Percentiles rank a stretch among this genome's conserved stretches.
phyloP scores from a whole-genome alignment of 2,888 invertebrate species.

The Julus scanicus region DNA sequence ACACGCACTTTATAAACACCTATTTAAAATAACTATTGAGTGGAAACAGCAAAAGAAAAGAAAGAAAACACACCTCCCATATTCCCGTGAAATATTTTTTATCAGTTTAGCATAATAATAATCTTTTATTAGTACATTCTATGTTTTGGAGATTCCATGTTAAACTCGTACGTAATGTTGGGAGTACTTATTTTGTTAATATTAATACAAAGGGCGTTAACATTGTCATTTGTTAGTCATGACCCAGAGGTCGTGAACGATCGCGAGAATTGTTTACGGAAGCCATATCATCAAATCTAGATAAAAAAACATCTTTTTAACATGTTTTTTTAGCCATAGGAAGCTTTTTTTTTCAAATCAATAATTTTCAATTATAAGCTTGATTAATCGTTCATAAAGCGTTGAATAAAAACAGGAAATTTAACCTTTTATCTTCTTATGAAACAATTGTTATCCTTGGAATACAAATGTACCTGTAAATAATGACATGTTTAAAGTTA shows the following conservation, averaged over 20 bases:
- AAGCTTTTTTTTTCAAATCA: not conserved
- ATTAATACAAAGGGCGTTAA: not conserved
- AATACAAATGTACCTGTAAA: too few relatives aligned
- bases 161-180: not conserved
- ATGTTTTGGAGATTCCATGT: too few relatives aligned
- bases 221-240: not conserved
- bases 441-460: not conserved
- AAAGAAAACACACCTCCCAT: too few relatives aligned
- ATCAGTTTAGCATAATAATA: too few relatives aligned
- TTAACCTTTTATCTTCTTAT: not conserved
- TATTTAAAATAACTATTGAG: not conserved
- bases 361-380: not conserved
- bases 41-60: too few relatives aligned
- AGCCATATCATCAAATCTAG: not conserved
- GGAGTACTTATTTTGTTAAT: not conserved
- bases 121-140: not conserved
- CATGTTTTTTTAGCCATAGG: not conserved
- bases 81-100: too few relatives aligned
- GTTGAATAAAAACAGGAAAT: not conserved
- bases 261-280: slow-evolving; percentile 32
- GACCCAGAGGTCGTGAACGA: slow-evolving; percentile 35
- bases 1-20: not conserved
- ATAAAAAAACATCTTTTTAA: not conserved
- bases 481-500: too few relatives aligned
- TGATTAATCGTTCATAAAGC: not conserved